These are phyloP conservation scores for Tridacna crocea DNA, from an alignment of 2,888 invertebrate species.

Conservation along the genomic window DNA sequence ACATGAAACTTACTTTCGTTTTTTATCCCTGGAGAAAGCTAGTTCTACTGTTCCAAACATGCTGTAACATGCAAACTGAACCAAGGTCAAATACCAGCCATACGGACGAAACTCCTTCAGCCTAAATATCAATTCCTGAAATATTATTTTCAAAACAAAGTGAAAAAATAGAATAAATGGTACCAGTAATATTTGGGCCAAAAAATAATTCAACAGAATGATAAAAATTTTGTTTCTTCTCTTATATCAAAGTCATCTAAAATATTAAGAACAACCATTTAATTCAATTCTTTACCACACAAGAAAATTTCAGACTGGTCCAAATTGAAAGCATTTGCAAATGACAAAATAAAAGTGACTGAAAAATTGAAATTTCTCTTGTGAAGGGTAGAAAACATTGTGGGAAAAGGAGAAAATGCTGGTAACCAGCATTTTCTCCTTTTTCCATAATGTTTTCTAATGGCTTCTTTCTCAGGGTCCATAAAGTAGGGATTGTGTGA, in stretches of 20 bases:
- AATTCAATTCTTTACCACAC: too few relatives aligned
- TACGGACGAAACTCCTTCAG: slow-evolving; percentile 94
- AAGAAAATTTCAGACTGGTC: too few relatives aligned
- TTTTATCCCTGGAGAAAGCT: slow-evolving; percentile 86
- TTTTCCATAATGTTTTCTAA: too few relatives aligned
- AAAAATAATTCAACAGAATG: neutral
- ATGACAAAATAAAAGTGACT: too few relatives aligned
- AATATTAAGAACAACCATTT: too few relatives aligned
- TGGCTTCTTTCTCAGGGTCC: too few relatives aligned
- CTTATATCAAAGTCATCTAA: neutral
- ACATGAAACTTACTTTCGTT: slow-evolving; percentile 83
- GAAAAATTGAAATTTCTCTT: too few relatives aligned
- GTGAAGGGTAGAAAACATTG: too few relatives aligned
- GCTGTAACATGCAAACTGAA: slow-evolving; percentile 95
- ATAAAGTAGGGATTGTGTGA: too few relatives aligned
- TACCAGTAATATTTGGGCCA: neutral
- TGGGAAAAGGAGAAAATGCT: too few relatives aligned
- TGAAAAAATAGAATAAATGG: neutral
- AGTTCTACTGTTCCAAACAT: slow-evolving; percentile 92
- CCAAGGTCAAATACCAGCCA: slow-evolving; percentile 95
- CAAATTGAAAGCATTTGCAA: too few relatives aligned
- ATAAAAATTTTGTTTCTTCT: neutral
- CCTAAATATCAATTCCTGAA: slow-evolving; percentile 94
- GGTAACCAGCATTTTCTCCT: too few relatives aligned
- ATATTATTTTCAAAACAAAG: neutral